Evolutionary conservation across 1,140 invertebrate genomes (phyloP).

Genomic region (Drosophila equinoxialis): DNA sequence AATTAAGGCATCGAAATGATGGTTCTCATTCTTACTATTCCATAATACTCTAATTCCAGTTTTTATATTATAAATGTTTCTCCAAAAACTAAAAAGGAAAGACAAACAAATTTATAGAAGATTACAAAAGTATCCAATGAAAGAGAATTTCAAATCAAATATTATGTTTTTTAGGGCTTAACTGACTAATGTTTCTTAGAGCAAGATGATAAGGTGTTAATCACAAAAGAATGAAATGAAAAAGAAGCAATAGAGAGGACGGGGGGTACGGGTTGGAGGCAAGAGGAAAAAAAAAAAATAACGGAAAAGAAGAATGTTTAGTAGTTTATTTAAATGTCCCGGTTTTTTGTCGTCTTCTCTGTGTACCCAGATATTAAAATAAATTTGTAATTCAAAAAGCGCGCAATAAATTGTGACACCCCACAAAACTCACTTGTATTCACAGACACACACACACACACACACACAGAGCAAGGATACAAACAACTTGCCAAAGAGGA

Average conservation of each 20-base stretch:
- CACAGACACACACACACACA: constrained; percentile 5
- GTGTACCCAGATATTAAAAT: constrained; percentile 68
- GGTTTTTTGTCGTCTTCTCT: constrained; percentile 5
- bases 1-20: too few relatives aligned
- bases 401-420: constrained; percentile 70
- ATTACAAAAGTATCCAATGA: too few relatives aligned
- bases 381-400: constrained; percentile 79
- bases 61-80: too few relatives aligned
- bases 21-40: too few relatives aligned
- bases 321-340: constrained; percentile 50
- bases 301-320: neutral
- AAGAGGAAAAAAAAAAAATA: neutral
- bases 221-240: neutral
- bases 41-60: too few relatives aligned
- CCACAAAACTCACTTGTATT: constrained; percentile 9
- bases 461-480: constrained; percentile 13
- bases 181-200: neutral
- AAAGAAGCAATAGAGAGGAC: neutral
- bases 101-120: too few relatives aligned
- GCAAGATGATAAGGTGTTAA: neutral
- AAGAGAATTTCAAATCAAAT: neutral
- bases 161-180: neutral
- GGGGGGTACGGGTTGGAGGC: neutral
- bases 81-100: too few relatives aligned
- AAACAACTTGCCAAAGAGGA: constrained; percentile 40